These are phyloP conservation scores for Drosophila hydei DNA, from an alignment of 1,140 invertebrate genomes.

Conservation along the genomic window DNA sequence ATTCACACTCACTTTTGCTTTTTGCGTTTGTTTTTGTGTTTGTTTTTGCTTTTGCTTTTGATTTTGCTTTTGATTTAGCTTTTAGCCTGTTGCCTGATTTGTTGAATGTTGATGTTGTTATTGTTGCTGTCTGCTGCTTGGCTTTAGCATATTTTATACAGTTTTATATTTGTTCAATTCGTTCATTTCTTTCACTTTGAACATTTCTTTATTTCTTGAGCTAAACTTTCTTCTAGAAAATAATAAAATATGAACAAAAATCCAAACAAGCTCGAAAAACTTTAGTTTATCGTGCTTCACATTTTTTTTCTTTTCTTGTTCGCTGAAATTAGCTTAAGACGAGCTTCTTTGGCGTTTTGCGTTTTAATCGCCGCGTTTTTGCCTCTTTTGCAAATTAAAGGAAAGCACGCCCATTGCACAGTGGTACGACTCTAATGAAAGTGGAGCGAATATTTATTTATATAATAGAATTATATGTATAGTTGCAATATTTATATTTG, in stretches of 20 bases:
- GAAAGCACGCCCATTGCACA: slow-evolving; percentile 42
- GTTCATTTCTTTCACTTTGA: slow-evolving; percentile 36
- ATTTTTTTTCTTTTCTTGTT: slow-evolving; percentile 10
- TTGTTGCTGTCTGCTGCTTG: slow-evolving; percentile 34
- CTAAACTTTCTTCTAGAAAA: slow-evolving; percentile 54
- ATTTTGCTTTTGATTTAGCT: slow-evolving; percentile 24
- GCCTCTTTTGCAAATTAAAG: slow-evolving; percentile 12
- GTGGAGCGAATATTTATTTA: too few species aligned
- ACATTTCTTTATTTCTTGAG: slow-evolving; percentile 12
- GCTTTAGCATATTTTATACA: slow-evolving; percentile 43
- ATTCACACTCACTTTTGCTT: slow-evolving; percentile 78
- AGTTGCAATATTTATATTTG: too few species aligned
- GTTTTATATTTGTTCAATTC: slow-evolving; percentile 33
- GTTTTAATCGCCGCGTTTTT: slow-evolving; percentile 1
- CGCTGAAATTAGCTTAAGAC: slow-evolving; percentile 12
- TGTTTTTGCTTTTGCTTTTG: slow-evolving; percentile 27
- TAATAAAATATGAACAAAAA: slow-evolving; percentile 26
- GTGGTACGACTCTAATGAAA: slow-evolving; percentile 5
- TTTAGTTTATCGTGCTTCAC: slow-evolving; percentile 40
- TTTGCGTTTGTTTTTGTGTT: slow-evolving; percentile 35
- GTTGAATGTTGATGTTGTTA: too few species aligned
- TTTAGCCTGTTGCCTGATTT: too few species aligned
- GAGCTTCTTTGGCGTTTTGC: slow-evolving; percentile 10
- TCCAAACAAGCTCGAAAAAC: slow-evolving; percentile 5
- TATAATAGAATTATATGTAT: too few species aligned